Evolutionary conservation across 2,797 vertebrate genomes (phyloP), one percentile per base, ranked within the genome.

Genomic region (Silurus lanzhouensis): DNA sequence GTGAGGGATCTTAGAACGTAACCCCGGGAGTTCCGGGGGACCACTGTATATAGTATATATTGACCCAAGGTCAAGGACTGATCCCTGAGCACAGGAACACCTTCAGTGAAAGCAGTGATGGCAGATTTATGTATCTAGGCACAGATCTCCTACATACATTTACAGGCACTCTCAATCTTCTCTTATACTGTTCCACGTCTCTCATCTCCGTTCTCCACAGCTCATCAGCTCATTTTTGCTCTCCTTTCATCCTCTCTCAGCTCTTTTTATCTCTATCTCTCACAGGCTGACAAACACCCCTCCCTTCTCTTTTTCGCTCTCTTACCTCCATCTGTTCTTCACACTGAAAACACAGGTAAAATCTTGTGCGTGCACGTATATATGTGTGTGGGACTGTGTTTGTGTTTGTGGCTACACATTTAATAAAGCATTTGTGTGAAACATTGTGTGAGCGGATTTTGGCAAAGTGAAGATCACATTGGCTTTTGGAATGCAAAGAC

Each of bases 301-400:
- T 22, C 61, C 61, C 20, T 9, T 22, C 61, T 15, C 58, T 15
- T 14, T 19, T 19, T 60, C 13, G 1, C 70, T 5, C 76, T 67
- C 81, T 38, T 79, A 17, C 82, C 80, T 81, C 84, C 46, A 58
- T 79, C 78, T 85, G 72, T 61, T 60, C 74, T 58, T 75, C 60
- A 44, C 25, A 68, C 48, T 82, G 67, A 60, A 82, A 38, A 46
- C 67, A 25, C 60, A 46, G 60, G 77, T 79, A 79, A 46, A 79
- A 79, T 14, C 22, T 22, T 72, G 5, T 63, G 68, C 46, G 31
- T 76, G 15, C 10, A 19, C 2, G 15, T 60, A 19, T 60, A 19
- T 60, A 19, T 25, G 46, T 7, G 46, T 74, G 72, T 25, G 72
- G 27, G 72, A 25, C 12, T 57, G 72, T 76, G 71, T 52, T 20